Percentiles rank a stretch among this genome's conserved stretches.
Conservation (phyloP, 2,113 vertebrate species). For the Lethenteron camtschaticum region DNA sequence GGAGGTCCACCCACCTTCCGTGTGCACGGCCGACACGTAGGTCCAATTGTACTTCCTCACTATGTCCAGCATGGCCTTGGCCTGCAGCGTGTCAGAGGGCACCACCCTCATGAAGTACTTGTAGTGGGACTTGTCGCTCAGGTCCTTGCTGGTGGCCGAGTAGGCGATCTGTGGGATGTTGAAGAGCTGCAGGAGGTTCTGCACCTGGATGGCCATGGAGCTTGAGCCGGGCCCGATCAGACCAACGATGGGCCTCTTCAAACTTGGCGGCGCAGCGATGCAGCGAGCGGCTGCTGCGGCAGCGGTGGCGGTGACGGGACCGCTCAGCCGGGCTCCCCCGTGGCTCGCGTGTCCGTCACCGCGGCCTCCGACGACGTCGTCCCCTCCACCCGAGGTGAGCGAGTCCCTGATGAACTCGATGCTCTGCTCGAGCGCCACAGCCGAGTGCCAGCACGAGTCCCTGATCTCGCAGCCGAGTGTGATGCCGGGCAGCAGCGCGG, state of each 20-base stretch:
- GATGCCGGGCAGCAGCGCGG: conserved; percentile 67
- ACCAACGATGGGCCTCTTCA: conserved; percentile 79
- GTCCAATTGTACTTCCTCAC: conserved; percentile 97
- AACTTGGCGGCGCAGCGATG: conserved; percentile 15
- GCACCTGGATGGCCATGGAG: conserved; percentile 94
- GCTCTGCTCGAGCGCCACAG: conserved; percentile 90
- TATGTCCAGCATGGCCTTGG: conserved; percentile 84
- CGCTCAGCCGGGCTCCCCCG: too few relatives aligned
- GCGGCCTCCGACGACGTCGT: conserved; percentile 13
- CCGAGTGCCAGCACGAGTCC: conserved; percentile 97
- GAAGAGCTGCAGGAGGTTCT: conserved; percentile 87
- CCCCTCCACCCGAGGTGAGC: conserved; percentile 80
- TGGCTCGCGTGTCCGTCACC: background rate
- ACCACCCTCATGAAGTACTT: conserved; percentile 94
- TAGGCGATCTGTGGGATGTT: conserved; percentile 98
- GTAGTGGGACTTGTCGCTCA: conserved; percentile 90
- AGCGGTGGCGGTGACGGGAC: too few relatives aligned
- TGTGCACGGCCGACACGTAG: conserved; percentile 90
- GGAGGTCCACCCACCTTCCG: conserved; percentile 51
- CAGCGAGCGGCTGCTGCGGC: too few relatives aligned
- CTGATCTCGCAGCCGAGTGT: conserved; percentile 88
- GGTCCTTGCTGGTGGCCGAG: conserved; percentile 86
- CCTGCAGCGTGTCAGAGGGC: conserved; percentile 80
- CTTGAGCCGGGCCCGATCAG: conserved; percentile 96
- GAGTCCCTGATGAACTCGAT: conserved; percentile 98